Evolutionary conservation across 2,888 invertebrate genomes (phyloP).

Genomic region (Lasioglossum pauxillum): DNA sequence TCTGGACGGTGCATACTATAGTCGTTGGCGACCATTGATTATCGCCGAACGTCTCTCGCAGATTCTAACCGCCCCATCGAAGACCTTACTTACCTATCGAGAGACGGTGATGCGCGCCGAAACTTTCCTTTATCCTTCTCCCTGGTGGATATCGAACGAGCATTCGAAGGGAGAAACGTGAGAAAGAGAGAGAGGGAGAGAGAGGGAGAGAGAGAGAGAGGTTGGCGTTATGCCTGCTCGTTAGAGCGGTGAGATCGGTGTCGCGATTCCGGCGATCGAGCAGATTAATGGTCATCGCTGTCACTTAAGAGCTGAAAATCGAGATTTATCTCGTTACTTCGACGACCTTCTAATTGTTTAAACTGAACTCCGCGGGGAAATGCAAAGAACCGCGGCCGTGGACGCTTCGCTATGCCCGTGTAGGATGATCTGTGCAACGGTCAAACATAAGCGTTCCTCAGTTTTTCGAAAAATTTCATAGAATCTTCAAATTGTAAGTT

Average conservation of each 20-base stretch:
- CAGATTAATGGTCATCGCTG: slow-evolving; percentile 71
- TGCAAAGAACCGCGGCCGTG: background rate
- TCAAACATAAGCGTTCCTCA: background rate
- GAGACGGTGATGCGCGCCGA: slow-evolving; percentile 28
- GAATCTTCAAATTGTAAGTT: no score
- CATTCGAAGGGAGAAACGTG: background rate
- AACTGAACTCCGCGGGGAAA: slow-evolving; percentile 28
- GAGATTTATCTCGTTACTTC: slow-evolving; percentile 67
- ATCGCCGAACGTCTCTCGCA: slow-evolving; percentile 61
- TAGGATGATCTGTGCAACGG: background rate
- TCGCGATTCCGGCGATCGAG: slow-evolving; percentile 69
- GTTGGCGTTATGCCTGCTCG: slow-evolving; percentile 72
- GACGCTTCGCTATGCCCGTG: slow-evolving; percentile 14
- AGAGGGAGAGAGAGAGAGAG: slow-evolving; percentile 24
- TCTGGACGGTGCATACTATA: background rate
- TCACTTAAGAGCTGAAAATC: slow-evolving; percentile 69
- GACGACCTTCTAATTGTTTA: slow-evolving; percentile 65
- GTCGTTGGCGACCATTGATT: slow-evolving; percentile 56
- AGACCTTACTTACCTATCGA: slow-evolving; percentile 37
- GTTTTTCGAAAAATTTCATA: no score
- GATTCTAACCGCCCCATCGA: slow-evolving; percentile 59
- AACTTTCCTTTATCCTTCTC: slow-evolving; percentile 22
- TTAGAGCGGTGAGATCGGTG: slow-evolving; percentile 70
- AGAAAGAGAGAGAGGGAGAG: background rate
- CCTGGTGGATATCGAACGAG: slow-evolving; percentile 21